These are phyloP conservation scores for Gymnopithys bicolor DNA, from an alignment of 2,797 vertebrate genomes.

Conservation along the genomic window DNA sequence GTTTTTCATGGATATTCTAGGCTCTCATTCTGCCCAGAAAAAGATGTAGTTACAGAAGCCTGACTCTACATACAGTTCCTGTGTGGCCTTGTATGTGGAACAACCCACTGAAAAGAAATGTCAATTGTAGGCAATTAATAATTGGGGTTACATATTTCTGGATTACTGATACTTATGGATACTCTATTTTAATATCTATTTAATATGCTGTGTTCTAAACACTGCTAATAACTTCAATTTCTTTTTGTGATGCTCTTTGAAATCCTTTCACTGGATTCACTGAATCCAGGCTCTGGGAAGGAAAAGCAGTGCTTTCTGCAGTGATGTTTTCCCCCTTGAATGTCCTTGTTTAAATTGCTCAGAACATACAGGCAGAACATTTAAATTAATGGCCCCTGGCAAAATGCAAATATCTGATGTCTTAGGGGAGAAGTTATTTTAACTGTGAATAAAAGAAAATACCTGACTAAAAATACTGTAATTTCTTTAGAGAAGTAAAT, in stretches of 20 bases:
- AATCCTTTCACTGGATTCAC: background rate
- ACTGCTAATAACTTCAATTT: background rate
- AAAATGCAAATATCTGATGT: background rate
- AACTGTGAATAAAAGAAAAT: background rate
- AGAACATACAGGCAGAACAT: background rate
- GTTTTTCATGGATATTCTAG: background rate
- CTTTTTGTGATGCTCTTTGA: background rate
- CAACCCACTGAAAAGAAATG: background rate
- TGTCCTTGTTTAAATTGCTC: background rate
- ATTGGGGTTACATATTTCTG: background rate
- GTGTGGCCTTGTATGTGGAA: background rate
- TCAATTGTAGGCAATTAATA: background rate
- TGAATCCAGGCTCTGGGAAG: background rate
- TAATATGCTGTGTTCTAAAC: background rate
- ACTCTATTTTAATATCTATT: background rate
- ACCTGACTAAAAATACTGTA: background rate
- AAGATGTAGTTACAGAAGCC: background rate
- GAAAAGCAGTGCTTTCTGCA: background rate
- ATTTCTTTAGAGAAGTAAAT: background rate
- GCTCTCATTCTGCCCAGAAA: background rate
- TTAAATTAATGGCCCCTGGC: background rate
- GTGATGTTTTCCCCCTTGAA: background rate
- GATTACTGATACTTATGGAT: background rate
- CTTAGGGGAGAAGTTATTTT: background rate
- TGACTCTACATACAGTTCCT: background rate